Conservation (phyloP, 2,113 vertebrate genomes). For the Hippocampus zosterae region DNA sequence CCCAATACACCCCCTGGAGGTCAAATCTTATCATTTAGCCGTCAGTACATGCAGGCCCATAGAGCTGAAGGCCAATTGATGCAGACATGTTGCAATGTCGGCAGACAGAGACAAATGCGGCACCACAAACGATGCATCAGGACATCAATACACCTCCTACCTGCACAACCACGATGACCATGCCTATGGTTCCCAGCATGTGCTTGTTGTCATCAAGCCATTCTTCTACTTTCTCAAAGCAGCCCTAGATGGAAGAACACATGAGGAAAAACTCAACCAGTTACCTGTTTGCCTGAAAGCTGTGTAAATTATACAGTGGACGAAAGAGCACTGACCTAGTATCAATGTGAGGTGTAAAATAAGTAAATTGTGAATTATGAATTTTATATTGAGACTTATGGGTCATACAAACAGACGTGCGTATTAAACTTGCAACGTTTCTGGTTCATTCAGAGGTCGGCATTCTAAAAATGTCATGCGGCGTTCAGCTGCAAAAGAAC, state of each 20-base stretch:
- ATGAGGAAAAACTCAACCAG: conserved; percentile 1
- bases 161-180: conserved; percentile 94
- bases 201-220: conserved; percentile 95
- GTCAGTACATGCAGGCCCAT: conserved; percentile 6
- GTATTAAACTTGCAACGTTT: neutral
- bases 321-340: conserved; percentile 4
- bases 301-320: neutral
- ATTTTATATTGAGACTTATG: conserved; percentile 13
- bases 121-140: neutral
- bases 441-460: conserved; percentile 36
- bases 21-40: conserved; percentile 19
- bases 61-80: conserved; percentile 18
- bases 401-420: neutral
- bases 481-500: conserved; percentile 15
- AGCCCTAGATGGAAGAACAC: conserved; percentile 75
- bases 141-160: conserved; percentile 61
- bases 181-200: conserved; percentile 86
- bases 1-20: conserved; percentile 27
- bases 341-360: conserved; percentile 25
- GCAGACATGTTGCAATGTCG: conserved; percentile 14
- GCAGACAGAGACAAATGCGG: conserved; percentile 15
- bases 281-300: neutral
- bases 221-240: conserved; percentile 88
- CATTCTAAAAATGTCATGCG: conserved; percentile 8
- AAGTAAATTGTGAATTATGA: conserved; percentile 25